Conservation (phyloP, 2,113 vertebrate species). For the Acrocephalus arundinaceus region DNA sequence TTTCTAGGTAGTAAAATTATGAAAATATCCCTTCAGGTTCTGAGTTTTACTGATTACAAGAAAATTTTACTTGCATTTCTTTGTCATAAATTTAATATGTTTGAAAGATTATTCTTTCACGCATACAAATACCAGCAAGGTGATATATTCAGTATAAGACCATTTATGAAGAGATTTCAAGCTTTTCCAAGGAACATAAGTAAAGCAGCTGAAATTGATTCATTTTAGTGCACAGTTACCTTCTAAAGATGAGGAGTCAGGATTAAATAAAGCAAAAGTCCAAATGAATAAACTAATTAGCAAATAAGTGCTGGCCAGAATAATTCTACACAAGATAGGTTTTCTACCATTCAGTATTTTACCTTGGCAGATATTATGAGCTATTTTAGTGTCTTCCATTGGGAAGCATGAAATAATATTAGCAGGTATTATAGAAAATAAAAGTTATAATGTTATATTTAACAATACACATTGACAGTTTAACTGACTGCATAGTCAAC, state of each 20-base stretch:
- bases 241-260: background rate
- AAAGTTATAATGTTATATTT: background rate
- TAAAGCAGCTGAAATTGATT: background rate
- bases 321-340: background rate
- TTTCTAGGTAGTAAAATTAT: constrained; percentile 39
- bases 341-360: background rate
- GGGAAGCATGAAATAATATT: background rate
- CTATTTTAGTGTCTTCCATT: background rate
- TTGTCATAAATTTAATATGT: background rate
- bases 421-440: background rate
- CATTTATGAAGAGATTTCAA: background rate
- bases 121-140: background rate
- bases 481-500: background rate
- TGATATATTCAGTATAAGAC: background rate
- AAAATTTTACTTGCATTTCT: constrained; percentile 2
- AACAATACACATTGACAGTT: background rate
- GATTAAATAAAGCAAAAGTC: background rate
- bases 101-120: background rate
- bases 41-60: background rate
- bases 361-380: background rate
- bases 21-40: background rate
- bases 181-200: background rate
- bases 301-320: background rate
- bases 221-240: background rate
- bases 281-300: constrained; percentile 2